These are phyloP conservation scores for Opisthocomus hoazin DNA, from an alignment of 2,113 vertebrate species.

Conservation along the genomic window DNA sequence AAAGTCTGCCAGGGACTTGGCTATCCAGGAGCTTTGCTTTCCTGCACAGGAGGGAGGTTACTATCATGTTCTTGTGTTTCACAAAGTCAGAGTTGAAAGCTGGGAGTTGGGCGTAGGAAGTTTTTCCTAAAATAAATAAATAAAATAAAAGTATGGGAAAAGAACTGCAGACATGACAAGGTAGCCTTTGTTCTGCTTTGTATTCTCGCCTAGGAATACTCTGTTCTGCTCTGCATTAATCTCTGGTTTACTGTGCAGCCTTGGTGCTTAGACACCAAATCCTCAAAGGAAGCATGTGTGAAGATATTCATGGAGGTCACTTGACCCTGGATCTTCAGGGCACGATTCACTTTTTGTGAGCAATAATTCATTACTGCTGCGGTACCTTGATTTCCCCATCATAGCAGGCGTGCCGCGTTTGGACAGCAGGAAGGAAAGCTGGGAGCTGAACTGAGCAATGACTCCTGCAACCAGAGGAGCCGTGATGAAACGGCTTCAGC, in stretches of 20 bases:
- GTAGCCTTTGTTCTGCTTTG: constrained; percentile 8
- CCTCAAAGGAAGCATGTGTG: background rate
- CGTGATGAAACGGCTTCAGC: background rate
- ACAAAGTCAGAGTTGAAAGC: background rate
- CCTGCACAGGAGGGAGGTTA: background rate
- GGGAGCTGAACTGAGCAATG: background rate
- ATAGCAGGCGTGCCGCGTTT: accelerated
- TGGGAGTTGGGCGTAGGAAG: background rate
- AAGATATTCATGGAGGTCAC: constrained; percentile 24
- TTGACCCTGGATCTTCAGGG: background rate
- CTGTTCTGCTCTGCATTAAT: constrained; percentile 13
- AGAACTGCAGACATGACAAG: background rate
- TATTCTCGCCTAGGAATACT: background rate
- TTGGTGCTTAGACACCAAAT: background rate
- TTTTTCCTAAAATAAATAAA: background rate
- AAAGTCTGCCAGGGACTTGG: background rate
- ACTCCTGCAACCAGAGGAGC: background rate
- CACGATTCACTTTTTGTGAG: background rate
- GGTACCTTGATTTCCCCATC: background rate
- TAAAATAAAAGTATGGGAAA: background rate
- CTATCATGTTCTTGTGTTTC: background rate
- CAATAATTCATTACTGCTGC: background rate
- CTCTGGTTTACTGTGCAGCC: constrained; percentile 3
- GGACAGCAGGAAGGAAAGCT: background rate
- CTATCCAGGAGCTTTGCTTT: background rate